Base-by-base conservation (phyloP, 2,888 invertebrate genomes). In the Lamproptera curius region DNA sequence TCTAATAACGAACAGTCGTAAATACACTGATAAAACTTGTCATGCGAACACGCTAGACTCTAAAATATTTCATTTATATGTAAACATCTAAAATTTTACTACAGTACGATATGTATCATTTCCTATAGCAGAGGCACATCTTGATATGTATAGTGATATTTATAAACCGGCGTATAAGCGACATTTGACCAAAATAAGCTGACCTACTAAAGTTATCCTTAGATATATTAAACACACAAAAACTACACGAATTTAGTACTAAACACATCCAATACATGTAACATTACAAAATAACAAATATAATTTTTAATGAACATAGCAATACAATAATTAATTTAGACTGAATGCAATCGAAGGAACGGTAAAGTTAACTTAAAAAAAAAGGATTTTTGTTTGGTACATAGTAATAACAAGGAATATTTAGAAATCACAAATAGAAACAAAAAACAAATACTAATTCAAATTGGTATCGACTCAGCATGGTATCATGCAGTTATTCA, bases 91-190 rank as follows among this genome's bases (percentile, higher is more conserved):
- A 77, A 79, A 77, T 75, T 76, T 77, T 58, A 61, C 82, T 82
- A 84, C 71, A 64, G 72, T 77, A 77, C 75, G 84, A 85, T 84
- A 86, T 85, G 82, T 84, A 74, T 74, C 66, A 68, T 70, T 80
- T 77, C 76, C 84, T 84, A 82, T 82, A 84, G 86, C 85, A 77
- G 82, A 87, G 86, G 86, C 86, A 87, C 86, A 86, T 82, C 66
- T 82, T 83, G 86, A 87, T 87, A 87, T 87, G 86, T 85, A 76
- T 76, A 71, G 76, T 80, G 78, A 73, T 73, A 65, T 62, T 55
- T 38, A 59, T 63, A 60, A 67, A 65, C 65, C 61, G 67, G 65
- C 65, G 67, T 71, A 70, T 73, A 79, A 82, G 82, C 82, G 68
- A 70, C 68, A 76, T 79, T 79, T 80, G 62, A 75, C 80, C 81